Conservation (phyloP, 2,888 invertebrate genomes). For the Parasteatoda lunata region DNA sequence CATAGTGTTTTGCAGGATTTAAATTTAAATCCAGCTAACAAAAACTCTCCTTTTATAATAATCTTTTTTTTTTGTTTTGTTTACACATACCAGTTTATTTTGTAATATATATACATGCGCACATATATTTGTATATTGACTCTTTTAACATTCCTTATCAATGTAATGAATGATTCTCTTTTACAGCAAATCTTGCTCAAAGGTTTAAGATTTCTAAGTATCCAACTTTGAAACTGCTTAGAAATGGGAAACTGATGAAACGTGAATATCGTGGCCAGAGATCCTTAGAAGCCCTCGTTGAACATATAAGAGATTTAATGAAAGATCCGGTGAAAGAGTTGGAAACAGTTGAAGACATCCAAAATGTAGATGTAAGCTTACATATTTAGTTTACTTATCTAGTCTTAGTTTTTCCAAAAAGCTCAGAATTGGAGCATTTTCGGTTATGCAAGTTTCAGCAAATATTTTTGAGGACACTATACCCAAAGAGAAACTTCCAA, state of each 20-base stretch:
- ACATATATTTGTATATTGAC: too few species aligned
- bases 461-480: too few species aligned
- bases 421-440: too few species aligned
- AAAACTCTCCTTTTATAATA: too few species aligned
- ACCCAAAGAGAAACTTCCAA: too few species aligned
- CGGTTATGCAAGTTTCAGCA: too few species aligned
- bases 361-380: slow-evolving; percentile 80
- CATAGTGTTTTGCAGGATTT: too few species aligned
- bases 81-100: too few species aligned
- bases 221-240: slow-evolving; percentile 95
- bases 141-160: too few species aligned
- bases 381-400: background rate
- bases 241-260: slow-evolving; percentile 91
- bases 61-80: too few species aligned
- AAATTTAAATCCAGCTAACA: too few species aligned
- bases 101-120: too few species aligned
- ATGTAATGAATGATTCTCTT: background rate
- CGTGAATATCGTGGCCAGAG: slow-evolving; percentile 92
- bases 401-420: background rate
- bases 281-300: slow-evolving; percentile 90
- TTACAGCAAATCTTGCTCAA: slow-evolving; percentile 83
- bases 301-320: slow-evolving; percentile 91
- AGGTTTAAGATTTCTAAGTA: slow-evolving; percentile 98
- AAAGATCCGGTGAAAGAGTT: slow-evolving; percentile 90
- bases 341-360: slow-evolving; percentile 82